Evolutionary conservation across 1,140 invertebrate species (phyloP).

Genomic region (Streblospio benedicti): DNA sequence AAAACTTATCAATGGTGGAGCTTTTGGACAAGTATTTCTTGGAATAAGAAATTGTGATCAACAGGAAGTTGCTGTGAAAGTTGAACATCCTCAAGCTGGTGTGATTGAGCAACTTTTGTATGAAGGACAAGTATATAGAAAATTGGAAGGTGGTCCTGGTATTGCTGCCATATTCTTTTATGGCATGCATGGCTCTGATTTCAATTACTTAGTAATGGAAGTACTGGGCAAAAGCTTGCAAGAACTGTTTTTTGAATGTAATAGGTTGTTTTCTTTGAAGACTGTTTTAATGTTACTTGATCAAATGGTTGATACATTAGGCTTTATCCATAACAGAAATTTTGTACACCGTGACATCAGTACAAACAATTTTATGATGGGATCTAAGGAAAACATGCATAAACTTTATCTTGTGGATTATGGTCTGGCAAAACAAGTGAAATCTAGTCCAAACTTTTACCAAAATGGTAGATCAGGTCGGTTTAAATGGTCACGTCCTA

Average conservation of each 20-base stretch:
- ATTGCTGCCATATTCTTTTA: conserved; percentile 13
- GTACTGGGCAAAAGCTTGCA: conserved; percentile 25
- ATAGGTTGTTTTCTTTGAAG: conserved; percentile 26
- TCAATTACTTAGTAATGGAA: conserved; percentile 24
- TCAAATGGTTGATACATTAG: conserved; percentile 65
- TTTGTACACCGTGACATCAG: conserved; percentile 27
- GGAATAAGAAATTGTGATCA: conserved; percentile 1
- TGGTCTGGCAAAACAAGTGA: conserved; percentile 2
- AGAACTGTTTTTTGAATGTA: conserved; percentile 23
- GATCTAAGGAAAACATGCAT: conserved; percentile 5
- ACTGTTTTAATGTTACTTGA: conserved; percentile 75
- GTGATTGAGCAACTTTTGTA: conserved; percentile 8
- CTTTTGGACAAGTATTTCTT: conserved; percentile 19
- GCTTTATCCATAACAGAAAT: conserved; percentile 67
- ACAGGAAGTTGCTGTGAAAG: conserved; percentile 15
- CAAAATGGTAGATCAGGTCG: background rate
- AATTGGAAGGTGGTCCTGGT: conserved; percentile 7
- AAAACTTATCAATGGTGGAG: conserved; percentile 10
- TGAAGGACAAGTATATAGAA: conserved; percentile 20
- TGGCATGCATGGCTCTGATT: conserved; percentile 13
- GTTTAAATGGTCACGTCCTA: background rate
- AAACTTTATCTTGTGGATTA: conserved; percentile 13
- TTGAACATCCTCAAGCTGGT: conserved; percentile 12
- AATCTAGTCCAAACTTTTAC: conserved; percentile 50
- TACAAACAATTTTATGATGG: conserved; percentile 23